Evolutionary conservation across 2,797 vertebrate genomes (phyloP), one percentile per base, ranked within the genome.

Genomic region (Gorsachius magnificus): DNA sequence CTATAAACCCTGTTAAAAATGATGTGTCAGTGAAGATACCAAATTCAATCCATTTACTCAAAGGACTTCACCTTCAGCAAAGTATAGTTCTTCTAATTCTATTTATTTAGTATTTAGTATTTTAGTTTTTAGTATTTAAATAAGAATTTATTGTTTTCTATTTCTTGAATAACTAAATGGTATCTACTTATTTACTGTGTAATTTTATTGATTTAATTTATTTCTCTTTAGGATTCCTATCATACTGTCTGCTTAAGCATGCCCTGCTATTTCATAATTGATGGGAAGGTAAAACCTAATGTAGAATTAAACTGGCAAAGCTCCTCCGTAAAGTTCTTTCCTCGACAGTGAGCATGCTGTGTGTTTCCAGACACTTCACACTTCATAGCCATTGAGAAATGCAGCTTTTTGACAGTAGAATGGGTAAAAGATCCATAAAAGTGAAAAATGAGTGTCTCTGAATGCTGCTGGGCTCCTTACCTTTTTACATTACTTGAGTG

Each of bases 321-420:
- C 45, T 60, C 28, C 28, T 91, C 89, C 56, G 25, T 41, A 14
- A 80, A 85, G 31, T 51, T 85, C 57, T 80, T 74, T 63, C 48
- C 45, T 88, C 2, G 0, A 12, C 36, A 29, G 53, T 29, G 35
- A 82, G 24, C 0, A 0, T n/a, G 57, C 54, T 83, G 11, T 74
- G 60, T 65, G 36, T 86, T 95, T 88, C 85, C 72, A 83, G 94
- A 61, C 50, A 45, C 80, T 60, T 94, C 89, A 83, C 68, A 91
- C 82, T 83, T 80, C 87, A 50, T 16, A 88, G 79, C 54, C 76
- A 54, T 68, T 78, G 41, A 86, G 65, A 95, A 94, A 87, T 57
- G 79, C 33, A 69, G 72, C 36, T 64, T 76, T 90, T 69, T 43
- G 58, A 71, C 61, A 58, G 65, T 0, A 4, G 18, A 76, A n/a